Evolutionary conservation across 2,113 vertebrate genomes (phyloP).

Genomic region (Loxodonta africana): DNA sequence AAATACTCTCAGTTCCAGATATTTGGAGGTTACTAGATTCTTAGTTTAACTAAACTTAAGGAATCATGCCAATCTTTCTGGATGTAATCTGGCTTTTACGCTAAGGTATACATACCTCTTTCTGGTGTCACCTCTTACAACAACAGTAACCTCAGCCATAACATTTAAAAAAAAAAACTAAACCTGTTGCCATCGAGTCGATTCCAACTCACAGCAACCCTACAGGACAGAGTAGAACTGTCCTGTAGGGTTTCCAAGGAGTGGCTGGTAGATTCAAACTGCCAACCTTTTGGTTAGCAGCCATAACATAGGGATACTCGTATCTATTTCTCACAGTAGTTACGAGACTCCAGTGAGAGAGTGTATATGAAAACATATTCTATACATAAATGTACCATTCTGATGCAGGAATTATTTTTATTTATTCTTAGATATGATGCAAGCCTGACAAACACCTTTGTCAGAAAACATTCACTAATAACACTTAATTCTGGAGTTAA

Average conservation of each 20-base stretch:
- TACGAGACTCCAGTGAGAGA: not conserved
- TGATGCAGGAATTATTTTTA: not conserved
- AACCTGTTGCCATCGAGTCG: too few species aligned
- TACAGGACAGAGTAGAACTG: too few species aligned
- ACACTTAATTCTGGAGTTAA: not conserved
- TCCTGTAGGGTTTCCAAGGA: too few species aligned
- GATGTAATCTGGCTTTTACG: not conserved
- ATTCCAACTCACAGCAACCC: too few species aligned
- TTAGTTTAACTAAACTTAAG: not conserved
- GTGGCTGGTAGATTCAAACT: too few species aligned
- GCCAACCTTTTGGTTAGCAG: too few species aligned
- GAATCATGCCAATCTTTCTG: not conserved
- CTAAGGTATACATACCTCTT: not conserved
- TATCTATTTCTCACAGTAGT: not conserved
- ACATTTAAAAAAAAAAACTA: too few species aligned
- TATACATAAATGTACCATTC: not conserved
- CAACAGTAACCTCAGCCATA: not conserved
- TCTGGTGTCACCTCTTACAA: not conserved
- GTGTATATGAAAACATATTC: not conserved
- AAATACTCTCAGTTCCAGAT: not conserved
- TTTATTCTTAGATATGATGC: not conserved
- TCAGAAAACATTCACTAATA: not conserved
- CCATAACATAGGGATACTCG: not conserved
- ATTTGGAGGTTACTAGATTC: conserved; percentile 22
- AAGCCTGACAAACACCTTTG: not conserved